Evolutionary conservation across 2,113 vertebrate species (phyloP), one percentile per base, ranked within the genome.

Genomic region (Sarotherodon lohbergeri): DNA sequence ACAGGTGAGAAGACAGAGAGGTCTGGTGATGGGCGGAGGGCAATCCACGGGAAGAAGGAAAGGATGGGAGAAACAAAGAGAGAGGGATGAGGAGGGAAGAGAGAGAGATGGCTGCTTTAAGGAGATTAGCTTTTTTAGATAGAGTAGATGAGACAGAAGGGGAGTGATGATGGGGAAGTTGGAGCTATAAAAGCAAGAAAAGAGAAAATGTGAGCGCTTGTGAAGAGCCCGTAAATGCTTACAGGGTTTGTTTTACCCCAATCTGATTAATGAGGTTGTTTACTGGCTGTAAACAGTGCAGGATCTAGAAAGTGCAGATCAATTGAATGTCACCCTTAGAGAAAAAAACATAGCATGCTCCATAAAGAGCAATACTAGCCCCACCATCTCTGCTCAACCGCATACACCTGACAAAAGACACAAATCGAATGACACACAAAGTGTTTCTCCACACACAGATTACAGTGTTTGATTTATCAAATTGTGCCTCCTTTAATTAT

Each of bases 181-280:
- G 27, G 57, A 82, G 89, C 89, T 90, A 24, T 90, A 87, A 82
- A 55, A 88, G 61, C 3, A 57, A 52, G 13, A 66, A 34, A 59
- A 71, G 78, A 83, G 46, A 78, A 52, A 78, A 52, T 34, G 73
- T 3, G 68, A 73, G 68, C 1, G 3, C 22, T 46, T 3, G 4
- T 78, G 73, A 78, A 78, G 46, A 78, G 82, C 29, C 57, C 14
- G n/a, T 86, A 82, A 90, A 89, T 83, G 88, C 90, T 93, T 82
- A 81, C 63, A 29, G 84, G 83, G 86, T 88, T 89, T 89, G 80
- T 86, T 91, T 90, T 84, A 89, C 86, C 81, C 6, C 59, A 14
- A 13, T 84, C 86, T 93, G 95, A 94, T 95, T 93, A 93, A 94
- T 86, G 83, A 88, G 80, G 91, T 71, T 90, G 85, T 91, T 91